phyloP scores from a whole-genome alignment of 2,797 vertebrate genomes.

The Nyctibius grandis region DNA sequence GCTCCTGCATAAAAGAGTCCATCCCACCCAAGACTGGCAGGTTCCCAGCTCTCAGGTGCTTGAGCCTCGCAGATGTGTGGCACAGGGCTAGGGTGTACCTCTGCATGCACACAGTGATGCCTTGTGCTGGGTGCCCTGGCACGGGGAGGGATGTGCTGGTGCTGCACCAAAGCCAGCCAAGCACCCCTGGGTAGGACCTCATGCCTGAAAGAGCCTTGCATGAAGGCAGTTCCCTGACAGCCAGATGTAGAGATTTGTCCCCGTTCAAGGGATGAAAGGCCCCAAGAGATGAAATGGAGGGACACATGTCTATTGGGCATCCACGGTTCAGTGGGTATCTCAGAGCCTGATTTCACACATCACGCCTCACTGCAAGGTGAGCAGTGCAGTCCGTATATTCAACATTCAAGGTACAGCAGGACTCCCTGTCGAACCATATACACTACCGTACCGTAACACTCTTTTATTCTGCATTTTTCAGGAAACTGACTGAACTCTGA shows the following conservation, averaged over 20 bases:
- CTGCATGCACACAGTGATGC: rapidly evolving
- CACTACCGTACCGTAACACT: rapidly evolving
- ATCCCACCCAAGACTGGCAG: not conserved
- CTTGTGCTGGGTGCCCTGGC: not conserved
- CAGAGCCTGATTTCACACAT: not conserved
- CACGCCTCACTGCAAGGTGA: not conserved
- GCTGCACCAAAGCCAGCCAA: not conserved
- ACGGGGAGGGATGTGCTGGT: not conserved
- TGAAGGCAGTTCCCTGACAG: not conserved
- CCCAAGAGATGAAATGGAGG: not conserved
- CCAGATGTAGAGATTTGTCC: not conserved
- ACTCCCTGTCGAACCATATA: rapidly evolving
- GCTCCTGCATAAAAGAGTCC: rapidly evolving
- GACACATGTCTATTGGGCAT: rapidly evolving
- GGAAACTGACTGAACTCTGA: not conserved
- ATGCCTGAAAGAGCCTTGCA: not conserved
- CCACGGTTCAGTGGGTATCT: rapidly evolving
- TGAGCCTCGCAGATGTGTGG: rapidly evolving
- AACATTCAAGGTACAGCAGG: not conserved
- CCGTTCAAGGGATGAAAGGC: not conserved
- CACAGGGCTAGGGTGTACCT: not conserved
- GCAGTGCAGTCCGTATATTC: rapidly evolving
- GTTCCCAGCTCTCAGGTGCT: not conserved
- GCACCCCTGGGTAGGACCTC: not conserved
- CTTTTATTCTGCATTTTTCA: not conserved